Base-by-base conservation (phyloP, 2,888 invertebrate species). In the Napeogenes inachia region DNA sequence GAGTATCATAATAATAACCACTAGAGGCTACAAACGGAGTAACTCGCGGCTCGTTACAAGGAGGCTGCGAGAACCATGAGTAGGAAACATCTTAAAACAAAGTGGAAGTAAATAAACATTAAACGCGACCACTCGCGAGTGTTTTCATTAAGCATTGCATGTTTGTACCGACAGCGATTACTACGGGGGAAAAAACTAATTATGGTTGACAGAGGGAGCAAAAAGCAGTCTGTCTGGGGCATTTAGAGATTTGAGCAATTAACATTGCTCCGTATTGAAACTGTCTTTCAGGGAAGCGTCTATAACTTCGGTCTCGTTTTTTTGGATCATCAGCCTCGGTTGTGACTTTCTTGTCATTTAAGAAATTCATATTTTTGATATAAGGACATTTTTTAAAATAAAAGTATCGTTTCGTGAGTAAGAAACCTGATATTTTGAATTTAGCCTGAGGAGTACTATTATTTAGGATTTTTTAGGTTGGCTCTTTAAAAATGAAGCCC, bases 141-240 rank as follows among this genome's bases (percentile, higher is more conserved):
- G 79, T 86, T 87, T 87, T 89, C 86, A 88, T 89, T 88, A 87
- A 79, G 85, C 81, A 85, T 86, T 87, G 86, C 85, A 87, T 87
- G 85, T 82, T 84, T 77, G 78, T 82, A 80, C 78, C 76, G 77
- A 79, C 79, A 75, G 75, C 83, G 80, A 83, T 87, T 86, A 82
- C 85, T 84, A 75, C 78, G 72, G 74, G 79, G 77, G 81, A 84
- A 85, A 71, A 84, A 85, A 84, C 87, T 87, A 88, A 88, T 87
- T 85, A 85, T 76, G 77, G 80, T 73, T 80, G 81, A 83, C 84
- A 80, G 75, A 76, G 72, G 75, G 73, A 74, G 75, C 76, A 75
- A 75, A 73, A 72, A 71, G 72, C 64, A 67, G 67, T 67, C 64
- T 67, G 70, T 71, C 71, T 68, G 63, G 67, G 56, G 68, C 66